Percentiles rank a stretch among this genome's conserved stretches.
Evolutionary conservation across 2,888 invertebrate species (phyloP).

Genomic region (Eristalinus aeneus): DNA sequence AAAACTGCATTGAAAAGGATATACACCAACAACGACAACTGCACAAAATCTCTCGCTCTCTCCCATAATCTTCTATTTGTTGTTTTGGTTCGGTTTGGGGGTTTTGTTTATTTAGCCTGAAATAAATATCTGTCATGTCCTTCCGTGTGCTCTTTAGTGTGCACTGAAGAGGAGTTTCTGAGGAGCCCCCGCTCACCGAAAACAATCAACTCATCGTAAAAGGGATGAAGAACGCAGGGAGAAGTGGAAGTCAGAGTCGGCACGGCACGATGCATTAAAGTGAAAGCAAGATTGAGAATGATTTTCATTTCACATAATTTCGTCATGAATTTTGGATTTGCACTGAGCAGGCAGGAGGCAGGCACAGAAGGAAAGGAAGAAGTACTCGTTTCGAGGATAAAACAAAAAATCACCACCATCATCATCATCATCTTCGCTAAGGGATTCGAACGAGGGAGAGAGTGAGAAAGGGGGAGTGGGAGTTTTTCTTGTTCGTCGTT

Average conservation of each 20-base stretch:
- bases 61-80: neutral
- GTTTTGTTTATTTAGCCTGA: constrained; percentile 63
- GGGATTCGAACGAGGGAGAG: neutral
- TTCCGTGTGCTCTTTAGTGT: constrained; percentile 51
- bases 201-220: constrained; percentile 55
- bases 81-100: constrained; percentile 17
- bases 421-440: neutral
- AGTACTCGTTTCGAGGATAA: neutral
- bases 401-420: neutral
- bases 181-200: constrained; percentile 1
- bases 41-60: no score
- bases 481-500: neutral
- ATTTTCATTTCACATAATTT: constrained; percentile 58
- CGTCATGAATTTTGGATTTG: constrained; percentile 61
- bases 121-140: constrained; percentile 69
- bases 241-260: neutral
- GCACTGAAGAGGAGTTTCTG: constrained; percentile 39
- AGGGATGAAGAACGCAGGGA: neutral
- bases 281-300: constrained; percentile 38
- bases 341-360: neutral
- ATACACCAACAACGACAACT: constrained; percentile 16
- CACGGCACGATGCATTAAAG: constrained; percentile 5
- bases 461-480: neutral
- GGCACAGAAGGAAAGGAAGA: neutral
- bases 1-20: neutral